Evolutionary conservation across 2,113 vertebrate genomes (phyloP), one percentile per base, ranked within the genome.

Genomic region (Pterophyllum scalare): DNA sequence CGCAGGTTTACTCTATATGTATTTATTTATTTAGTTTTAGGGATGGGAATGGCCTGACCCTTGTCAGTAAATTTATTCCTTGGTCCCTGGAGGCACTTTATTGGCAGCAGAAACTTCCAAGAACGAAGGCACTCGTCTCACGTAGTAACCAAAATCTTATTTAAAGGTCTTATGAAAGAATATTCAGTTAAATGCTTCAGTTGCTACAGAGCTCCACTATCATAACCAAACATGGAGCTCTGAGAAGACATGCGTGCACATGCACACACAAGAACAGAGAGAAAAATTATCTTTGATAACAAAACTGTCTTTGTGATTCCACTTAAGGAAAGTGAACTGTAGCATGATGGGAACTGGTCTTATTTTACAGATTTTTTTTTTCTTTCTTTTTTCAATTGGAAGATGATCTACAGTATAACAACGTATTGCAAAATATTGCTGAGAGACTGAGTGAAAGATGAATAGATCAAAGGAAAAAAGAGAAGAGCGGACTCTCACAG

Each of bases 221-320:
- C 81, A 75, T 81, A 88, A 70, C 91, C 88, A 91, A 92, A 92
- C 59, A 92, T 89, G 90, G 92, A 88, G 83, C 3, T 74, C 57
- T 75, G 22, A 49, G 28, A 83, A 75, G 77, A 84, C 2, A 22
- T 60, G 58, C 72, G 10, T 24, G 62, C 3, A n/a, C 35, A 54
- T 43, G 80, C 61, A 74, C 43, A 58, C 19, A 80, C 20, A 54
- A 43, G 58, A 60, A 38, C 57, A 46, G 1, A 17, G 31, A 52
- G 24, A 70, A 54, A 33, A 19, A 57, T 24, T 9, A 15, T 75
- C 28, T 59, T 24, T 75, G 22, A 65, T n/a, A 38, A 40, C 31
- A 35, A 8, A 19, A 56, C 60, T 58, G 59, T 19, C 26, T 28
- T 57, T 75, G 76, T 59, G 5, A 81, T 76, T 82, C 58, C 40